Evolutionary conservation across 2,797 vertebrate species (phyloP).

Genomic region (Lagorchestes hirsutus): DNA sequence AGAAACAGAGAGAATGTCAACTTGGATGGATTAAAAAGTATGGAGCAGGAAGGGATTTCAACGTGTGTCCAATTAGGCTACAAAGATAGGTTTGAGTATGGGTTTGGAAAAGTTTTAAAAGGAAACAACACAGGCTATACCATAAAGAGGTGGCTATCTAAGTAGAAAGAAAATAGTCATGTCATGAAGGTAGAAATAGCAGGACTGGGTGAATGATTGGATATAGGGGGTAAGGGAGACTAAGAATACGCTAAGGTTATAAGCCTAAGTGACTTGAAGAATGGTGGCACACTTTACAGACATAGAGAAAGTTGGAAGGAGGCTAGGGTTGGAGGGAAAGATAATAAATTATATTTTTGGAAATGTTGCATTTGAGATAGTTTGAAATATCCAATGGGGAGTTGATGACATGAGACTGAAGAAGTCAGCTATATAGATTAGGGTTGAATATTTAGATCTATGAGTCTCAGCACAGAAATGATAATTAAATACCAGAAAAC

Average conservation of each 20-base stretch:
- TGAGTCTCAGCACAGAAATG: neutral
- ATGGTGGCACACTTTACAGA: neutral
- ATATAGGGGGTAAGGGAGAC: neutral
- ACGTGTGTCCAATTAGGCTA: neutral
- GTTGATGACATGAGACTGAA: neutral
- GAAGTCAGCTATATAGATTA: neutral
- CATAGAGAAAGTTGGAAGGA: neutral
- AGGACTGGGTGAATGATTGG: neutral
- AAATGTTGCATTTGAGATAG: neutral
- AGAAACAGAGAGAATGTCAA: neutral
- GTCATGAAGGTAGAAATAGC: neutral
- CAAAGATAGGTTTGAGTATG: neutral
- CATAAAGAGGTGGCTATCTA: neutral
- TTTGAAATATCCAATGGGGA: neutral
- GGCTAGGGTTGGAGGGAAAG: neutral
- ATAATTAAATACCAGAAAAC: neutral
- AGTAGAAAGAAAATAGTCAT: neutral
- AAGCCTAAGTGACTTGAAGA: neutral
- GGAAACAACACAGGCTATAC: neutral
- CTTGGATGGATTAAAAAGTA: neutral
- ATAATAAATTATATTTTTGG: neutral
- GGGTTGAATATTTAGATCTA: neutral
- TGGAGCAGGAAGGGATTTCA: neutral
- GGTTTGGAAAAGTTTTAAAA: neutral
- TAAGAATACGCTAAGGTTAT: neutral